Evolutionary conservation across 2,888 invertebrate genomes (phyloP).

Genomic region (Agonopterix alstromeriana): DNA sequence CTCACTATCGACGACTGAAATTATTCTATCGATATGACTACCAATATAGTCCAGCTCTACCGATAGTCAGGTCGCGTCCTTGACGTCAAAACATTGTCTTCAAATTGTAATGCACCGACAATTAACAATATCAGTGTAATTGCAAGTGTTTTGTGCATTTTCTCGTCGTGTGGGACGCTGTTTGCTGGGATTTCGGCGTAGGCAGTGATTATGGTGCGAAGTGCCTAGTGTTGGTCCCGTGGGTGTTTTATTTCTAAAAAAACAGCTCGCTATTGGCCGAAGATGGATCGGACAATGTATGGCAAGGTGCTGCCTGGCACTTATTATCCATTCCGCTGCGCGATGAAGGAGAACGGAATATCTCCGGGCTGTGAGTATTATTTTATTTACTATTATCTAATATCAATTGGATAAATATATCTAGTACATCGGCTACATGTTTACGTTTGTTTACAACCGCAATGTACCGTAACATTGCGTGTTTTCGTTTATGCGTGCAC

Average conservation of each 20-base stretch:
- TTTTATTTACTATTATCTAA: conserved; percentile 17
- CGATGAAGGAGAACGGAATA: conserved; percentile 87
- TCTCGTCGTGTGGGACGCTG: conserved; percentile 36
- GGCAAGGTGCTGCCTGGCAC: conserved; percentile 91
- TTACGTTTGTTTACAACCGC: conserved; percentile 27
- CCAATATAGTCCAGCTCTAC: conserved; percentile 19
- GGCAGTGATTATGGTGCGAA: conserved; percentile 70
- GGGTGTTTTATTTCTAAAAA: conserved; percentile 64
- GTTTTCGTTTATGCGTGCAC: conserved; percentile 21
- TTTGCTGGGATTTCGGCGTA: conserved; percentile 45
- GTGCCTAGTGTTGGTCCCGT: conserved; percentile 52
- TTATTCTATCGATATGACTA: conserved; percentile 40
- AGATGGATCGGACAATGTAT: conserved; percentile 94
- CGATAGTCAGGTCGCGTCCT: conserved; percentile 29
- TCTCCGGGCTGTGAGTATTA: conserved; percentile 90
- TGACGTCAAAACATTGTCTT: conserved; percentile 16
- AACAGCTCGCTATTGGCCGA: conserved; percentile 56
- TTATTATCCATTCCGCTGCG: conserved; percentile 90
- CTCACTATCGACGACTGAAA: conserved; percentile 25
- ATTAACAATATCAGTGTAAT: conserved; percentile 17
- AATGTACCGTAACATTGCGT: conserved; percentile 20
- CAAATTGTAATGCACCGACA: conserved; percentile 11
- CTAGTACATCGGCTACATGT: conserved; percentile 5
- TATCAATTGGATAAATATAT: conserved; percentile 4
- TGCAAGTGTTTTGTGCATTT: conserved; percentile 42